Evolutionary conservation across 2,797 vertebrate genomes (phyloP).

Genomic region (Podarcis lilfordi): DNA sequence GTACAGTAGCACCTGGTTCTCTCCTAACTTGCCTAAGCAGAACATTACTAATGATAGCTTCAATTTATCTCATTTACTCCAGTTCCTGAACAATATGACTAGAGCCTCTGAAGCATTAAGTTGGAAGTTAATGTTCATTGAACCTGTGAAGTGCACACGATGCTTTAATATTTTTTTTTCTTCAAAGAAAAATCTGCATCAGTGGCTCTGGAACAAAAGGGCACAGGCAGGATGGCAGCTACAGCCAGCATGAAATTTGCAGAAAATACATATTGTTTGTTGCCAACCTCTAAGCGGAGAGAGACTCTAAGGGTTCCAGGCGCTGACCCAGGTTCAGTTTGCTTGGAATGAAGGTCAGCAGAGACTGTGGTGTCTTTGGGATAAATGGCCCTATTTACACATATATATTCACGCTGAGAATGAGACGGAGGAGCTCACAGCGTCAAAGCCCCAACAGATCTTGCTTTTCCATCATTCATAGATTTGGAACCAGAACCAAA

Average conservation of each 20-base stretch:
- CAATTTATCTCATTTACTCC: slow-evolving; percentile 30
- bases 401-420: too few species aligned
- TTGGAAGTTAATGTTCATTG: slow-evolving; percentile 47
- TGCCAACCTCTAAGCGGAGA: too few species aligned
- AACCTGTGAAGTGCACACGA: slow-evolving; percentile 33
- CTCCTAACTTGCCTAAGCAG: not conserved
- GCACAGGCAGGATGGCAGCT: not conserved
- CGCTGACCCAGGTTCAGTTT: not conserved
- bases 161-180: not conserved
- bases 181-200: slow-evolving; percentile 13
- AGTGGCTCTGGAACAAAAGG: not conserved
- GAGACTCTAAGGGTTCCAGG: not conserved
- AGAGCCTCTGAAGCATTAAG: slow-evolving; percentile 37
- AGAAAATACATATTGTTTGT: too few species aligned
- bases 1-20: slow-evolving; percentile 9
- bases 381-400: too few species aligned
- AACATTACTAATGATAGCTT: slow-evolving; percentile 22
- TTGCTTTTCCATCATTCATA: too few species aligned
- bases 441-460: too few species aligned
- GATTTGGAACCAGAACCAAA: too few species aligned
- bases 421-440: too few species aligned
- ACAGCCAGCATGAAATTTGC: too few species aligned
- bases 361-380: too few species aligned
- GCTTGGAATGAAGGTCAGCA: too few species aligned
- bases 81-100: slow-evolving; percentile 31